Evolutionary conservation across 2,797 vertebrate species (phyloP).

Genomic region (Microhierax caerulescens): DNA sequence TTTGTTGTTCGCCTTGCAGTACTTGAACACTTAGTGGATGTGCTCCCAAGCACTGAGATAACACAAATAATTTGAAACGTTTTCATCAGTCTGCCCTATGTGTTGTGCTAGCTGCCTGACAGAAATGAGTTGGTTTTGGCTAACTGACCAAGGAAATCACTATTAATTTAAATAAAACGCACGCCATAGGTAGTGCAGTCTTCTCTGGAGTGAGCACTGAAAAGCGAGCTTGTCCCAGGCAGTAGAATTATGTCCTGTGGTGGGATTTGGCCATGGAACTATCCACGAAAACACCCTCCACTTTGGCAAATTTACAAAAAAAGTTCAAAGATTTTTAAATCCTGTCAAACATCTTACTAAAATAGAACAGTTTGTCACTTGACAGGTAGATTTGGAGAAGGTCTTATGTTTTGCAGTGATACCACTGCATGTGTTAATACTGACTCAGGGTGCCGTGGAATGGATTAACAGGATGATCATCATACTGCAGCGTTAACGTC

Average conservation of each 20-base stretch:
- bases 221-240: background rate
- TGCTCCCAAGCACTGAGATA: fast-evolving
- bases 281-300: background rate
- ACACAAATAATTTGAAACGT: background rate
- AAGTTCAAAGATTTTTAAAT: background rate
- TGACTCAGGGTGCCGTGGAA: background rate
- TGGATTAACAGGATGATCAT: background rate
- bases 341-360: background rate
- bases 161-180: background rate
- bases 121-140: background rate
- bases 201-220: background rate
- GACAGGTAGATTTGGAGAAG: background rate
- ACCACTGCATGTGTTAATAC: background rate
- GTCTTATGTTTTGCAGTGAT: background rate
- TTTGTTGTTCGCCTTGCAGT: background rate
- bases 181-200: too few relatives aligned
- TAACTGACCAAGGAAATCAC: background rate
- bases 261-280: background rate
- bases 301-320: background rate
- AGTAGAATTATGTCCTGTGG: too few relatives aligned
- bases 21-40: background rate
- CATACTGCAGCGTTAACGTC: background rate
- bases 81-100: background rate
- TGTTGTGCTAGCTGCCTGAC: background rate
- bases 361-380: background rate